A percentile compares a stretch with the other conserved stretches of the same genome.
These are phyloP conservation scores for Oryzias javanicus DNA, from an alignment of 2,113 vertebrate species.

Conservation along the genomic window DNA sequence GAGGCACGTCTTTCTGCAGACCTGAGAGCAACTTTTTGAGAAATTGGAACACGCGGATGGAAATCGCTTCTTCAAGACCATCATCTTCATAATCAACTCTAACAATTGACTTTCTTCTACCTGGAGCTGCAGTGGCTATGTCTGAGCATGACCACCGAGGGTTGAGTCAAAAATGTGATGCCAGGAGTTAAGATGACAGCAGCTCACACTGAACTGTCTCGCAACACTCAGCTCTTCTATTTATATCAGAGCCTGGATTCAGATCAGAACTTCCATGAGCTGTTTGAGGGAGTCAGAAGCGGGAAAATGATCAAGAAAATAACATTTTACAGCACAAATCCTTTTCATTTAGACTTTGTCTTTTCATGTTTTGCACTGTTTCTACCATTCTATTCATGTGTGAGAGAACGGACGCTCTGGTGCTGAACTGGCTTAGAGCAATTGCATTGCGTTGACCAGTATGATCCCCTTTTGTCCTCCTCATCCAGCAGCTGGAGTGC, in stretches of 20 bases:
- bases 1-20: too few relatives aligned
- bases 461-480: slow-evolving; percentile 25
- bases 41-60: too few relatives aligned
- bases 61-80: too few relatives aligned
- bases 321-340: too few relatives aligned
- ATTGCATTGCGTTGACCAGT: slow-evolving; percentile 6
- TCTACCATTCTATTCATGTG: neutral
- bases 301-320: neutral
- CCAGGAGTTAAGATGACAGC: slow-evolving; percentile 63
- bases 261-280: slow-evolving; percentile 24
- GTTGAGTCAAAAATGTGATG: slow-evolving; percentile 34
- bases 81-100: too few relatives aligned
- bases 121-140: slow-evolving; percentile 26
- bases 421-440: slow-evolving; percentile 3
- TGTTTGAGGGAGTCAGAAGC: slow-evolving; percentile 13
- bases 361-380: too few relatives aligned
- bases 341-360: too few relatives aligned
- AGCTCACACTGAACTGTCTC: slow-evolving; percentile 66
- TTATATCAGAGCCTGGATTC: slow-evolving; percentile 58
- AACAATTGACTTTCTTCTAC: neutral
- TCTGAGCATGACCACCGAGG: slow-evolving; percentile 8
- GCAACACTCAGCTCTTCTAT: slow-evolving; percentile 61
- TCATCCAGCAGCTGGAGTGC: slow-evolving; percentile 9
- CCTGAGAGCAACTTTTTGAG: too few relatives aligned
- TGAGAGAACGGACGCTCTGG: neutral